Evolutionary conservation across 2,113 vertebrate species (phyloP).

Genomic region (Hydrolagus affinis): DNA sequence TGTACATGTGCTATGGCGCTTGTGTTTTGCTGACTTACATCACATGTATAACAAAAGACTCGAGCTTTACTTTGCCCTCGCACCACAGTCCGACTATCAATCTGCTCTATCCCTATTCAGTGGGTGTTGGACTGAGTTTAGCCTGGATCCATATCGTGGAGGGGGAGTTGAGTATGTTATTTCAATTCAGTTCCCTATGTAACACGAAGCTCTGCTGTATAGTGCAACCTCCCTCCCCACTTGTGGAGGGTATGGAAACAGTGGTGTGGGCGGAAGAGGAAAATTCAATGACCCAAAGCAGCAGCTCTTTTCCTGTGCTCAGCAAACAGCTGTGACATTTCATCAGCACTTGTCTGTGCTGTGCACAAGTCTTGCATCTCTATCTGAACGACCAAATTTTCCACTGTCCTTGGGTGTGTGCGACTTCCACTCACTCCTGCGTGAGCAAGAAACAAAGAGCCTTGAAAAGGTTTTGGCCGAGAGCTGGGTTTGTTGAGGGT

Average conservation of each 20-base stretch:
- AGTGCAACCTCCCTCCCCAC: not conserved
- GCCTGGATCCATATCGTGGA: not conserved
- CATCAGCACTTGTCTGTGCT: not conserved
- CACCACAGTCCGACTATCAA: constrained; percentile 3
- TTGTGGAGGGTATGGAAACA: constrained; percentile 14
- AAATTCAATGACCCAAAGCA: constrained; percentile 8
- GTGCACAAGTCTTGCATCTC: not conserved
- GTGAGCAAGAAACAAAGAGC: not conserved
- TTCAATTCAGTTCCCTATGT: constrained; percentile 6
- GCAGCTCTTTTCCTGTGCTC: constrained; percentile 4
- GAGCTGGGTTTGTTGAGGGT: not conserved
- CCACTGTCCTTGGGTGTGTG: not conserved
- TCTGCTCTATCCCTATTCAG: not conserved
- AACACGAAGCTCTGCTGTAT: not conserved
- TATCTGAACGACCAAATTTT: not conserved
- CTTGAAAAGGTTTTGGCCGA: not conserved
- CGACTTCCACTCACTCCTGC: not conserved
- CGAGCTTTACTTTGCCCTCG: too few relatives aligned
- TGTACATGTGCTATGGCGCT: too few relatives aligned
- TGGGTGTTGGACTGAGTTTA: constrained; percentile 15
- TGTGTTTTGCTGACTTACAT: too few relatives aligned
- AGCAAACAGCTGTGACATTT: constrained; percentile 17
- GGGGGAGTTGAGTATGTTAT: not conserved
- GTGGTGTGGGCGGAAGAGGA: constrained; percentile 17
- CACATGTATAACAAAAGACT: too few relatives aligned